Percentiles rank a stretch among this genome's conserved stretches.
These are phyloP conservation scores for Tauraco hartlaubi DNA, from an alignment of 2,797 vertebrate species.

Conservation along the genomic window DNA sequence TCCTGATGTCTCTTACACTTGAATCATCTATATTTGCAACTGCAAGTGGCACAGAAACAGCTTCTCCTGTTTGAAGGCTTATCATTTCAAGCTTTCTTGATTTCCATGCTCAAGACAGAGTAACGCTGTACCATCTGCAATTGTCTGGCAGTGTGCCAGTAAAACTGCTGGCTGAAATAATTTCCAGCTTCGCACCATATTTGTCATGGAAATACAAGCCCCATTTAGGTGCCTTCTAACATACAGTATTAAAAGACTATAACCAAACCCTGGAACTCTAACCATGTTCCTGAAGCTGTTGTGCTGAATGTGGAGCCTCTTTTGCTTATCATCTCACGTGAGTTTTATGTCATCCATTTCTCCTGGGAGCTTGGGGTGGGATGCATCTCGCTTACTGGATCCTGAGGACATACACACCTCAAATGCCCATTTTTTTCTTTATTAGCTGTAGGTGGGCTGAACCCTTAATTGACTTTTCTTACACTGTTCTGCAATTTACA, in stretches of 20 bases:
- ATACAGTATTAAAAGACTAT: not conserved
- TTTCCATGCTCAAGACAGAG: not conserved
- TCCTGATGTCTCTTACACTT: not conserved
- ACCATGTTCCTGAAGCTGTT: not conserved
- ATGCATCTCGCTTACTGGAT: accelerated
- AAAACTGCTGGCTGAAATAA: not conserved
- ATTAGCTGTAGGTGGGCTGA: not conserved
- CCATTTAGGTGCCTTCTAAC: not conserved
- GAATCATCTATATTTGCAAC: slow-evolving; percentile 1
- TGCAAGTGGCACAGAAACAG: slow-evolving; percentile 20
- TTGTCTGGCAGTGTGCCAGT: not conserved
- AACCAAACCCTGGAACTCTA: not conserved
- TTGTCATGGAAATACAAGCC: not conserved
- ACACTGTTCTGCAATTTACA: not conserved
- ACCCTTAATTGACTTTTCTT: not conserved
- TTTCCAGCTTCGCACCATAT: not conserved
- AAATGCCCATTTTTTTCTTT: not conserved
- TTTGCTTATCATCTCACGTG: not conserved
- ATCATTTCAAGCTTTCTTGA: slow-evolving; percentile 32
- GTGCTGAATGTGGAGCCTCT: not conserved
- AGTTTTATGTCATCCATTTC: not conserved
- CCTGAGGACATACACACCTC: not conserved
- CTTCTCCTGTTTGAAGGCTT: not conserved
- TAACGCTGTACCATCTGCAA: not conserved
- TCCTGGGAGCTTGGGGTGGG: not conserved